Evolutionary conservation across 2,113 vertebrate species (phyloP).

Genomic region (Maccullochella peelii): DNA sequence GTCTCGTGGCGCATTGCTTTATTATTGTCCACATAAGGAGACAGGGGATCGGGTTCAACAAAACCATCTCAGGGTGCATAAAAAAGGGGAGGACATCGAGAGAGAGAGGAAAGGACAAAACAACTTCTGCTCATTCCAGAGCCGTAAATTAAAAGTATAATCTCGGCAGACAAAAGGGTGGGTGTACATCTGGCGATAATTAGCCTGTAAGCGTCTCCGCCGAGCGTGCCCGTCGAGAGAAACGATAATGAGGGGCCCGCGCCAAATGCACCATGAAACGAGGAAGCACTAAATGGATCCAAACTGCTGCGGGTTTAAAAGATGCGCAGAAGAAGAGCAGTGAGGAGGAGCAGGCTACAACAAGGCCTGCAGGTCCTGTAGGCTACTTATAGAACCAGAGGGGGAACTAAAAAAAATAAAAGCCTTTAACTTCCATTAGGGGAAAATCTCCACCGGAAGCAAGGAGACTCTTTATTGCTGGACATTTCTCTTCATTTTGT

Average conservation of each 20-base stretch:
- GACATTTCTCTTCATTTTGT: neutral
- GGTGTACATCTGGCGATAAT: slow-evolving; percentile 83
- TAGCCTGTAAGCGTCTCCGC: slow-evolving; percentile 76
- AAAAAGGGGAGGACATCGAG: slow-evolving; percentile 24
- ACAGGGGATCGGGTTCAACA: slow-evolving; percentile 40
- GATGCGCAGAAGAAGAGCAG: neutral
- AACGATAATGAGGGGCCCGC: slow-evolving; percentile 46
- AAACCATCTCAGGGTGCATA: slow-evolving; percentile 35
- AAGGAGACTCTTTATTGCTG: neutral
- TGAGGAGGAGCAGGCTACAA: neutral
- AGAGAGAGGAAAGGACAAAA: slow-evolving; percentile 31
- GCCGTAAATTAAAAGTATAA: slow-evolving; percentile 74
- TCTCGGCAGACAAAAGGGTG: slow-evolving; percentile 71
- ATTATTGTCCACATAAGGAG: neutral
- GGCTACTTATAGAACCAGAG: neutral
- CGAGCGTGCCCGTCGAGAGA: slow-evolving; percentile 56
- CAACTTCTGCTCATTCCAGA: slow-evolving; percentile 61
- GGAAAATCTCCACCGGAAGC: neutral
- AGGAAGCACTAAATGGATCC: slow-evolving; percentile 29
- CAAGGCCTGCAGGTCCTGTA: neutral
- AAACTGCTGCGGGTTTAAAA: slow-evolving; percentile 9
- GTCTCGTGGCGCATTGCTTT: neutral
- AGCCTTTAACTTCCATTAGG: neutral
- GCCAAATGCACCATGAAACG: slow-evolving; percentile 70
- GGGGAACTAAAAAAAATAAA: neutral